Base-by-base conservation (phyloP, 2,797 vertebrate genomes). In the Diglossa cyanea region DNA sequence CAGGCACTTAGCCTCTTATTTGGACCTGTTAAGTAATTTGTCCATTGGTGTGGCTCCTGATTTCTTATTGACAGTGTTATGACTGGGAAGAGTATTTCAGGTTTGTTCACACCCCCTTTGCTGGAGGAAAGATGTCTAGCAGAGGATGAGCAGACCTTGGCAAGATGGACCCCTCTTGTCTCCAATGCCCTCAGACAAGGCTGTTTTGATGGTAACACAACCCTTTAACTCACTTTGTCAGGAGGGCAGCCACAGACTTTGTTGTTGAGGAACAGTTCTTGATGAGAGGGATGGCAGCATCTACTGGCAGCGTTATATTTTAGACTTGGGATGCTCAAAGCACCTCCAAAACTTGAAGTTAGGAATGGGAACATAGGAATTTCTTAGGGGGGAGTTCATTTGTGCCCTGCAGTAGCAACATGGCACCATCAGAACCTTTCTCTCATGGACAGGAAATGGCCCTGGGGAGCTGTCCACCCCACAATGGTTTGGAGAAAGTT, bases 291-390 rank as follows among this genome's bases (percentile, higher is more conserved):
- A 6, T 53, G 51, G 30, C 51, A 51, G 28, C 51, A 53, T 71
- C 31, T 72, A 37, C 48, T 55, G 54, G 37, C 6, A 45, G 12
- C 13, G 10, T 63, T 66, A 5, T 75, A 42, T 48, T 90, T 88
- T 47, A 55, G 53, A 60, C 10, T 72, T 71, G 10, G 7, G 16
- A 37, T 40, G 8, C 11, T 78, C 31, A 68, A 60, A 75, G 39
- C 21, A 26, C 23, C 21, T 62, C 42, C 24, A 54, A 35, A 90
- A 28, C 26, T 73, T 72, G 31, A 54, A 45, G 39, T 28, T 47
- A 54, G 21, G 5, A 72, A 54, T 31, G 10, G n/a, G 11, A 91
- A 73, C 7, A 33, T 7, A 24, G 0, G 0, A 66, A 77, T 16
- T 23, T 85, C 12, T 70, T 80, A 37, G 33, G 26, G 20, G 16